These are phyloP conservation scores for Linepithema humile DNA, from an alignment of 1,140 invertebrate genomes.

Conservation along the genomic window DNA sequence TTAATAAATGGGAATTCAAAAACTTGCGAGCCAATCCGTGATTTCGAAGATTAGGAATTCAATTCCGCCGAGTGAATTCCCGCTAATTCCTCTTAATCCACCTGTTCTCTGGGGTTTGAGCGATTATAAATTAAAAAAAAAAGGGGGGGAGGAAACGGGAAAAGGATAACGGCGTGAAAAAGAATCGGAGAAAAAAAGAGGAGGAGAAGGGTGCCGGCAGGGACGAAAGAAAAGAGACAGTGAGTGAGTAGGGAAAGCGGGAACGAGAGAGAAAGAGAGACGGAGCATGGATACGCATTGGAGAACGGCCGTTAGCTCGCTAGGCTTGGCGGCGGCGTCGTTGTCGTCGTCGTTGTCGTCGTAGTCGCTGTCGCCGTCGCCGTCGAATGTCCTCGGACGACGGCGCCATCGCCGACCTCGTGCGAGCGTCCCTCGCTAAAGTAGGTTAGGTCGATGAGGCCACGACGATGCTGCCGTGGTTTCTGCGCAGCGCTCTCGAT, in stretches of 20 bases:
- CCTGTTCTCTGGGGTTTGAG: neutral
- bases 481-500: slow-evolving; percentile 79
- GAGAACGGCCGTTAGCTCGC: slow-evolving; percentile 64
- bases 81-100: slow-evolving; percentile 27
- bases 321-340: slow-evolving; percentile 67
- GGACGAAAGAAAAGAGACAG: neutral
- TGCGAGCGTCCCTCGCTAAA: slow-evolving; percentile 72
- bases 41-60: slow-evolving; percentile 30
- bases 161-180: slow-evolving; percentile 31
- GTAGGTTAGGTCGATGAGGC: slow-evolving; percentile 82
- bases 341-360: neutral
- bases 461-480: slow-evolving; percentile 72
- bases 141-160: slow-evolving; percentile 1
- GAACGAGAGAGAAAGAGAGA: neutral
- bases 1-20: slow-evolving; percentile 2
- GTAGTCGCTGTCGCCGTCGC: neutral
- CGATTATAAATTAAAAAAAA: slow-evolving; percentile 41
- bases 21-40: neutral
- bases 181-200: neutral
- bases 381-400: slow-evolving; percentile 67
- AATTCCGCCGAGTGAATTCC: slow-evolving; percentile 19
- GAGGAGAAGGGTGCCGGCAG: neutral
- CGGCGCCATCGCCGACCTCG: slow-evolving; percentile 69
- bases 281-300: slow-evolving; percentile 61
- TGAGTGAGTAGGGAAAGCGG: neutral